A percentile compares a stretch with the other conserved stretches of the same genome.
phyloP scores from a whole-genome alignment of 2,797 vertebrate species.

The Sebastes hubbsi region DNA sequence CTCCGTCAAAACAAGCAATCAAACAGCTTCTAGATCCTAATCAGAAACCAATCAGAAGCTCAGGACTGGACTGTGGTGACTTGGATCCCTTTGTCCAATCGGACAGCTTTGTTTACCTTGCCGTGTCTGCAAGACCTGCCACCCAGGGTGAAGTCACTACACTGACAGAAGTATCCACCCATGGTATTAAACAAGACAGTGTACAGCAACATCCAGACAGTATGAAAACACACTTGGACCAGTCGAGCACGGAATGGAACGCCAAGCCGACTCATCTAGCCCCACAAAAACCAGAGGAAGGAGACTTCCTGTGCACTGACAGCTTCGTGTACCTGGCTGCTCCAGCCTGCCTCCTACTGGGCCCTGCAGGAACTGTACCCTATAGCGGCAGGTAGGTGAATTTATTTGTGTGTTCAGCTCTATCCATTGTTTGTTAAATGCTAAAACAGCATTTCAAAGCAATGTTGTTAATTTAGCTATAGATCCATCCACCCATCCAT shows the following conservation, averaged over 20 bases:
- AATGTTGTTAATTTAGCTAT: neutral
- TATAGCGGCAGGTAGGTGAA: slow-evolving; percentile 74
- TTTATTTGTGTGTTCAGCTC: neutral
- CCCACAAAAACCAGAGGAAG: slow-evolving; percentile 77
- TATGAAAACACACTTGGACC: slow-evolving; percentile 23
- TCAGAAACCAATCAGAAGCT: slow-evolving; percentile 72
- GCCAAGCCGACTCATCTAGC: slow-evolving; percentile 41
- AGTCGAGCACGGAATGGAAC: slow-evolving; percentile 8
- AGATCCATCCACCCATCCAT: neutral
- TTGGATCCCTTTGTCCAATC: slow-evolving; percentile 83
- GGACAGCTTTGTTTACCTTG: slow-evolving; percentile 86
- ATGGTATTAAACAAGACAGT: slow-evolving; percentile 18
- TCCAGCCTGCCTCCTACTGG: slow-evolving; percentile 82
- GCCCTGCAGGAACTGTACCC: slow-evolving; percentile 72
- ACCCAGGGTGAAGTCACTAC: slow-evolving; percentile 51
- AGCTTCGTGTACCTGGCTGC: slow-evolving; percentile 87
- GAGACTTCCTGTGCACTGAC: slow-evolving; percentile 85
- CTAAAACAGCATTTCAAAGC: neutral
- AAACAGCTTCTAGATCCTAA: slow-evolving; percentile 65
- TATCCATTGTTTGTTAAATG: neutral
- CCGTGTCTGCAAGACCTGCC: slow-evolving; percentile 77
- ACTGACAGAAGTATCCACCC: slow-evolving; percentile 21
- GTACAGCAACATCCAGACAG: neutral
- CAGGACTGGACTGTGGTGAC: slow-evolving; percentile 77
- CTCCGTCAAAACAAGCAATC: slow-evolving; percentile 74